Percentiles rank a stretch among this genome's conserved stretches.
These are phyloP conservation scores for Sterna hirundo DNA, from an alignment of 2,113 vertebrate genomes.

Conservation along the genomic window DNA sequence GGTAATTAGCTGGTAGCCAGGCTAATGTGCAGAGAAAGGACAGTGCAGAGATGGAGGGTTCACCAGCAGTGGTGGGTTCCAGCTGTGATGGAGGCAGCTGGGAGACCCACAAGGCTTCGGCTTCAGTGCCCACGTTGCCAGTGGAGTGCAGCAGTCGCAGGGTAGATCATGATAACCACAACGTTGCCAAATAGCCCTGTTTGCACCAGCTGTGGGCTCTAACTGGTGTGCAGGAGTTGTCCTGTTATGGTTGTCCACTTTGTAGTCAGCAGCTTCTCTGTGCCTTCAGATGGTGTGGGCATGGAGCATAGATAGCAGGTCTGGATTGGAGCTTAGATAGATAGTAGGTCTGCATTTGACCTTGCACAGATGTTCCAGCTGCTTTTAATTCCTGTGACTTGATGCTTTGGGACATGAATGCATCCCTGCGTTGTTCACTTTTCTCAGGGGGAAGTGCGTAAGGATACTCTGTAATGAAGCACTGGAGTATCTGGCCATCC, in stretches of 20 bases:
- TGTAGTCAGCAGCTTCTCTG: not conserved
- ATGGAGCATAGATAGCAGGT: not conserved
- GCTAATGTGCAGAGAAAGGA: not conserved
- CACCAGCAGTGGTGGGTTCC: not conserved
- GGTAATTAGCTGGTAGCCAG: not conserved
- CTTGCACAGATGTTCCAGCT: not conserved
- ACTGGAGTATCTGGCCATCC: not conserved
- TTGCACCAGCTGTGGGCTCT: rapidly evolving
- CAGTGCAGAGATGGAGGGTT: not conserved
- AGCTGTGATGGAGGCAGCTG: not conserved
- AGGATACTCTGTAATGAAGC: not conserved
- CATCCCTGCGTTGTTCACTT: rapidly evolving
- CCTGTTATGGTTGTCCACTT: not conserved
- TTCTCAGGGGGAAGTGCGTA: not conserved
- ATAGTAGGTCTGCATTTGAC: not conserved
- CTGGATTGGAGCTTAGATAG: not conserved
- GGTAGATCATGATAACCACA: rapidly evolving
- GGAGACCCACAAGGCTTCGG: not conserved
- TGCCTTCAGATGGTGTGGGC: not conserved
- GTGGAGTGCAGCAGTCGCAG: not conserved
- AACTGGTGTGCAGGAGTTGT: not conserved
- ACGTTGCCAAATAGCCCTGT: not conserved
- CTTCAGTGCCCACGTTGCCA: not conserved
- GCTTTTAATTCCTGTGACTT: not conserved
- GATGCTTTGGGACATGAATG: not conserved